Evolutionary conservation across 2,113 vertebrate genomes (phyloP), one percentile per base, ranked within the genome.

Genomic region (Dicaeum eximium): DNA sequence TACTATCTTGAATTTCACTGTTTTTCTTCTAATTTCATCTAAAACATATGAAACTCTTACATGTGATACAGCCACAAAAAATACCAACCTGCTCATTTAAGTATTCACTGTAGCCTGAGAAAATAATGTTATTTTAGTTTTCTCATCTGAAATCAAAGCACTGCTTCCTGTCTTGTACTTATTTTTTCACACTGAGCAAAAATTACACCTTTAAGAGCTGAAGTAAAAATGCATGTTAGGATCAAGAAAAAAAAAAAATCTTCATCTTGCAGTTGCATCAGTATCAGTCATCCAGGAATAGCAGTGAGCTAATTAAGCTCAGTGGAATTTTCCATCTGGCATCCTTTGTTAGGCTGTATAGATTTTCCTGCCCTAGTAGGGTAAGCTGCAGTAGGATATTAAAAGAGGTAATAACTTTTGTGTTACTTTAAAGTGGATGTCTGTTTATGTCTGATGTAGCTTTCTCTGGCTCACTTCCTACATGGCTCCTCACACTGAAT

Each of bases 241-340:
- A 65, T 88, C 56, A 90, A 80, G 9, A 12, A 62, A 58, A 79
- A 54, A n/a, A 75, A 44, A 71, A 83, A 30, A 38, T 31, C 51
- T 80, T 57, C 33, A 38, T 81, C 25, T 75, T 91, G 77, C 31
- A 75, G 83, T 89, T 94, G 61, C 61, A 82, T 92, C 61, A 57
- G 77, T 92, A 90, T 93, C 92, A 84, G 79, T 87, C 79, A 79
- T 86, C 86, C 89, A 85, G 91, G 88, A 93, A 93, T 91, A 90
- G 85, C 78, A 77, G 84, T 74, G 38, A 93, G 66, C 91, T 96
- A 97, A 97, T 97, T 93, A 91, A 92, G 61, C 95, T 96, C 90
- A 40, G 92, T 92, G 93, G 96, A 97, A 96, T 96, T 97, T 96
- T 97, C 96, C 96, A 96, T 96, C 96, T 96, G 96, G 80, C 94